Base-by-base conservation (phyloP, 1,140 invertebrate genomes). In the Drosophila kanapiae region DNA sequence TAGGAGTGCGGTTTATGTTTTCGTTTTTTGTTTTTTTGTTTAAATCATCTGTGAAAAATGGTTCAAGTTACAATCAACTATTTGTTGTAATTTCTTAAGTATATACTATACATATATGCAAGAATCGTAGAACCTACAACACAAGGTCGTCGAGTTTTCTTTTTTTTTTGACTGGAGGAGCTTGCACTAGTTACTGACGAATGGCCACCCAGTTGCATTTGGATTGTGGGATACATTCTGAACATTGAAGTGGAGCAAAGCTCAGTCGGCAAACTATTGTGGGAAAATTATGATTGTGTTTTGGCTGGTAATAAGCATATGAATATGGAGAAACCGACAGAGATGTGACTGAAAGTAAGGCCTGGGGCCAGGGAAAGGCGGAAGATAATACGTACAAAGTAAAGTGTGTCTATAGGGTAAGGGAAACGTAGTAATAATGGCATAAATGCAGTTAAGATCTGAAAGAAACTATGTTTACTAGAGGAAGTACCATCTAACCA, bases 141-240 rank as follows among this genome's bases (percentile, higher is more conserved):
- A n/a, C 27, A 51, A 51, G 48, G 48, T 51, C 49, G 29, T 54
- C n/a, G 11, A 2, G 29, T 6, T 23, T 45, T 53, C 40, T 29
- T 35, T 31, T 42, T 14, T 18, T 45, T 45, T 37, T 18, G 45
- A 13, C 29, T 27, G 35, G 13, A 8, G n/a, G 35, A 29, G 31
- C 23, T 18, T 63, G 64, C 37, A 48, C 64, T 65, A 42, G 3
- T 31, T 23, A 23, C 23, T 23, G 1, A 14, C 59, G 31, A 49
- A 48, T 38, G 13, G 37, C 42, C 65, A 65, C 65, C 65, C 61
- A 70, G 67, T 48, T 72, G 69, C 67, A 72, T 72, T 72, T 37
- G 51, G 43, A 72, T 37, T 71, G 69, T 72, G 69, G 69, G 69
- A 72, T 72, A 10, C 16, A 72, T 74, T 74, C 70, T 74, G 67